phyloP scores from a whole-genome alignment of 23 tunicate genomes.

The Corella eumyota region DNA sequence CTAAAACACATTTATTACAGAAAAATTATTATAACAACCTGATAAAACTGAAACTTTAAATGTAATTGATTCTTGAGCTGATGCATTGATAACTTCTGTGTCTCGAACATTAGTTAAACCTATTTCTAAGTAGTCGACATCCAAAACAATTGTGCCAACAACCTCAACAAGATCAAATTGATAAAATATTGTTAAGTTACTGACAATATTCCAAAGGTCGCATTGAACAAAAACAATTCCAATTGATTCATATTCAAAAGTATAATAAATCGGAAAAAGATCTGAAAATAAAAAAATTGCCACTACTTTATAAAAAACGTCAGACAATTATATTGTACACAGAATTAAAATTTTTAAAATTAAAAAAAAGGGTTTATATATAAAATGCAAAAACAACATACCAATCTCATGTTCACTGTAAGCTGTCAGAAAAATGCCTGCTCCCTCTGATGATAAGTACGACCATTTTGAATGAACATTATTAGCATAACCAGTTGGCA shows the following conservation, averaged over 20 bases:
- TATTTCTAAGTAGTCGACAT: neutral
- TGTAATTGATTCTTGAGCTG: neutral
- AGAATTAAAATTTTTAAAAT: neutral
- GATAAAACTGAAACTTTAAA: neutral
- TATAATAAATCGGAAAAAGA: conserved; percentile 33
- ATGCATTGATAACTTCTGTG: neutral
- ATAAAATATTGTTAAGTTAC: conserved; percentile 10
- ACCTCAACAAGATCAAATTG: conserved; percentile 30
- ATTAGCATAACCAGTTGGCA: conserved; percentile 45
- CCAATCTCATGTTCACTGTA: conserved; percentile 42
- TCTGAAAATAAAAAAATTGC: conserved; percentile 20
- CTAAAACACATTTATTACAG: too few species aligned
- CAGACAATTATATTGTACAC: neutral
- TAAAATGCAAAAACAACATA: conserved; percentile 7
- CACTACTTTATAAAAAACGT: neutral
- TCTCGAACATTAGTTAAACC: neutral
- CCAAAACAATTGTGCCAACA: conserved; percentile 2
- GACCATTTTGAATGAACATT: conserved; percentile 37
- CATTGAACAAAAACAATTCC: conserved; percentile 31
- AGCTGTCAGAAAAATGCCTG: neutral
- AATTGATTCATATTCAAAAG: conserved; percentile 9
- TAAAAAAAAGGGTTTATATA: neutral
- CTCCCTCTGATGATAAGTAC: neutral
- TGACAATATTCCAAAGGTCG: conserved; percentile 40
- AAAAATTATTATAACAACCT: neutral